Conservation (phyloP, 2,113 vertebrate genomes). For the Tinamus guttatus region DNA sequence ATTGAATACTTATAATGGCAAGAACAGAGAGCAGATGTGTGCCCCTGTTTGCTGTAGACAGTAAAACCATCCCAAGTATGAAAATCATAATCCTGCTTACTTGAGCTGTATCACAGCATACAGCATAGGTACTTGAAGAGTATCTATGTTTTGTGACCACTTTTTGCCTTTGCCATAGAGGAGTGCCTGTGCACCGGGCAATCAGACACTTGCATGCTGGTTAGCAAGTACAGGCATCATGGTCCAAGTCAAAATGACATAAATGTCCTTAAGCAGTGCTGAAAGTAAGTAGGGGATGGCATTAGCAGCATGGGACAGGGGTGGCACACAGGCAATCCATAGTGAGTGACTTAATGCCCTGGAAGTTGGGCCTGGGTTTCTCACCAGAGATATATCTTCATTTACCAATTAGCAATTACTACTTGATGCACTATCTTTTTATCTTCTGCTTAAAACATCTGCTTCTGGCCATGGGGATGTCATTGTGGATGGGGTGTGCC, state of each 20-base stretch:
- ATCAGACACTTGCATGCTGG: not conserved
- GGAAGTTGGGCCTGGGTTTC: not conserved
- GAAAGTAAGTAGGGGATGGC: not conserved
- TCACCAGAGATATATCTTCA: not conserved
- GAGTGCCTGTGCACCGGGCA: not conserved
- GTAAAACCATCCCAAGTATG: not conserved
- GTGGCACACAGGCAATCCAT: not conserved
- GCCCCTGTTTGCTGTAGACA: not conserved
- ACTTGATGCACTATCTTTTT: accelerated
- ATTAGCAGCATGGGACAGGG: not conserved
- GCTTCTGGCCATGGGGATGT: not conserved
- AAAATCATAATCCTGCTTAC: not conserved
- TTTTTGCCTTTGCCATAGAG: not conserved
- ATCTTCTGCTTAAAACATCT: not conserved
- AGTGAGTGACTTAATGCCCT: not conserved
- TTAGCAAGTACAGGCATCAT: not conserved
- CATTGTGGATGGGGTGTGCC: accelerated
- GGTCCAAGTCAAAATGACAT: not conserved
- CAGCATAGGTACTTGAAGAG: not conserved
- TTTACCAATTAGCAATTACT: accelerated
- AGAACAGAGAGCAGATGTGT: not conserved
- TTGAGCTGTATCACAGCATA: not conserved
- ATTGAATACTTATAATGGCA: not conserved
- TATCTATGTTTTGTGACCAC: not conserved
- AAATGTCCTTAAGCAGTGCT: not conserved